Evolutionary conservation across 2,797 vertebrate genomes (phyloP).

Genomic region (Orestias chungarensis): DNA sequence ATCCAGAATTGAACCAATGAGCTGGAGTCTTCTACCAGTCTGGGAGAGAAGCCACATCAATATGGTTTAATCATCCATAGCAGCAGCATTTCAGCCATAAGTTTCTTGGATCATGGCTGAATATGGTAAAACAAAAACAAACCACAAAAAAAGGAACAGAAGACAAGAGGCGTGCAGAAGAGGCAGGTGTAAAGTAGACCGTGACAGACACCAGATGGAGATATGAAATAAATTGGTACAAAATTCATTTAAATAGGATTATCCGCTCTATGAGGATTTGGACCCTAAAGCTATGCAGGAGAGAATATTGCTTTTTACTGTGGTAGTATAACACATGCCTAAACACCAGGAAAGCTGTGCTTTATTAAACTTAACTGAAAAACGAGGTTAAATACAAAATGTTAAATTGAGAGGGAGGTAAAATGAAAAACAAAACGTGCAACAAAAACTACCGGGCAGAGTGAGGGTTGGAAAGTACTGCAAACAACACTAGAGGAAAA

Average conservation of each 20-base stretch:
- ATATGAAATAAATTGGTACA: conserved; percentile 14
- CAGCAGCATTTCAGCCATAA: conserved; percentile 38
- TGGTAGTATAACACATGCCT: conserved; percentile 5
- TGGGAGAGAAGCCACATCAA: conserved; percentile 21
- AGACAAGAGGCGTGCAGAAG: background rate
- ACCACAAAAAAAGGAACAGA: conserved; percentile 19
- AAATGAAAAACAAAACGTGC: conserved; percentile 8
- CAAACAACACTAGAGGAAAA: conserved; percentile 31
- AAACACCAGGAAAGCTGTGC: conserved; percentile 3
- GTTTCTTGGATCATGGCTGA: conserved; percentile 42
- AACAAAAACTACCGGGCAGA: background rate
- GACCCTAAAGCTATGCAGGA: conserved; percentile 17
- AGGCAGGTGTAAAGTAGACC: conserved; percentile 7
- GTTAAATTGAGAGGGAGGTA: conserved; percentile 9
- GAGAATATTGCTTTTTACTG: conserved; percentile 26
- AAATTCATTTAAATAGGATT: conserved; percentile 34
- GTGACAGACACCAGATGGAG: conserved; percentile 2
- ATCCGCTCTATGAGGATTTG: conserved; percentile 20
- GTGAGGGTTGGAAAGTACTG: background rate
- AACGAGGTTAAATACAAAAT: conserved; percentile 7
- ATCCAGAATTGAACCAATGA: conserved; percentile 23
- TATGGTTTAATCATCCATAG: conserved; percentile 39
- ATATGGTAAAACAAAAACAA: conserved; percentile 12
- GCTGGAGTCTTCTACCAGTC: conserved; percentile 16
- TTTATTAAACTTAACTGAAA: conserved; percentile 17